Conservation (phyloP, 2,888 invertebrate species). For the Dryococelus australis region DNA sequence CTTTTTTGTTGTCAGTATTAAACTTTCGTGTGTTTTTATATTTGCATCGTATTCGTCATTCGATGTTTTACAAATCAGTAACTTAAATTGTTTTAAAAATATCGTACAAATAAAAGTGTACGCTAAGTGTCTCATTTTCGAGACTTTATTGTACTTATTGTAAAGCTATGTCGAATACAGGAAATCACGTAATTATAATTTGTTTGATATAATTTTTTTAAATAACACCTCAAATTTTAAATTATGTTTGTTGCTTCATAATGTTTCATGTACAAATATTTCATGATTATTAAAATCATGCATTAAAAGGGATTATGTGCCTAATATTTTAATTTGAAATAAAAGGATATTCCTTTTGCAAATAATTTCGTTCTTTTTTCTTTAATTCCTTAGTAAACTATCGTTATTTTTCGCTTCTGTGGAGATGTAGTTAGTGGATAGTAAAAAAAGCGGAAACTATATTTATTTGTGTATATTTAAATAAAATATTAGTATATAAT, state of each 20-base stretch:
- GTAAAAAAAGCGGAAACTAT: too few relatives aligned
- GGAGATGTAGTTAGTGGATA: too few relatives aligned
- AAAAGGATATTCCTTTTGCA: slow-evolving; percentile 8
- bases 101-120: too few relatives aligned
- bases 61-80: too few relatives aligned
- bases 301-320: not conserved
- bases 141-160: too few relatives aligned
- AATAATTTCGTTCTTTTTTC: not conserved
- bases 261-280: not conserved
- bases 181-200: not conserved
- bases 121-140: too few relatives aligned
- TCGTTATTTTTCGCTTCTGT: too few relatives aligned
- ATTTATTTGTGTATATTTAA: too few relatives aligned
- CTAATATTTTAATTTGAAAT: not conserved
- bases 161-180: too few relatives aligned
- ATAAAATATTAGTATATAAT: too few relatives aligned
- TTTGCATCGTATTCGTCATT: too few relatives aligned
- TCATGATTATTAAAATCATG: not conserved
- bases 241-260: not conserved
- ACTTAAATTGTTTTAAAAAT: too few relatives aligned
- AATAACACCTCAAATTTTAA: not conserved
- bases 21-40: not conserved
- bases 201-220: not conserved
- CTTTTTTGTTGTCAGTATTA: not conserved
- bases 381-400: not conserved